Percentiles rank a stretch among this genome's conserved stretches.
These are phyloP conservation scores for Reticulitermes lucifugus DNA, from an alignment of 2,888 invertebrate species.

Conservation along the genomic window DNA sequence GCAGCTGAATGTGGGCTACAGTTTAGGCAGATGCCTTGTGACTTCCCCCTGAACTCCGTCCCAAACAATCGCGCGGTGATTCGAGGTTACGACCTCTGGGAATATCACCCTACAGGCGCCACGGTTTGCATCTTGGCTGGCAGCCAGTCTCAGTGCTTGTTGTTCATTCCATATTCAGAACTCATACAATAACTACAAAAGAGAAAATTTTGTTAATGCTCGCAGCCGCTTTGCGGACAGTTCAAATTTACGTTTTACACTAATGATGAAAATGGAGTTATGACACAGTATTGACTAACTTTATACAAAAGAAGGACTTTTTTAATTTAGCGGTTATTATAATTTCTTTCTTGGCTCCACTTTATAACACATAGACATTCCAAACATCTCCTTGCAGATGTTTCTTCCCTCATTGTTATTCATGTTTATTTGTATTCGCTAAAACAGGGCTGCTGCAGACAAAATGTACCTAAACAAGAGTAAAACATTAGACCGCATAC, in stretches of 20 bases:
- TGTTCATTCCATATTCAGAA: not conserved
- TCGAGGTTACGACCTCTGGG: slow-evolving; percentile 36
- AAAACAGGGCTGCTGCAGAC: too few relatives aligned
- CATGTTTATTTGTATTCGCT: too few relatives aligned
- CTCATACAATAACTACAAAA: not conserved
- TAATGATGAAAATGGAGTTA: too few relatives aligned
- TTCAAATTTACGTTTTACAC: not conserved
- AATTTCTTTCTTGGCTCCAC: too few relatives aligned
- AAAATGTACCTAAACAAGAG: too few relatives aligned
- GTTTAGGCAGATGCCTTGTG: not conserved
- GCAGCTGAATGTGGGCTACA: slow-evolving; percentile 12
- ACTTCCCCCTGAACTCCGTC: not conserved
- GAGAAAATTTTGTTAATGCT: not conserved
- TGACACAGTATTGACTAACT: too few relatives aligned
- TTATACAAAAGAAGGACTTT: too few relatives aligned
- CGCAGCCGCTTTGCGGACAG: not conserved
- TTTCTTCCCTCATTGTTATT: too few relatives aligned
- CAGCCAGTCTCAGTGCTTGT: slow-evolving; percentile 37
- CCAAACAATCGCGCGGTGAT: slow-evolving; percentile 11
- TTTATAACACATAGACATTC: too few relatives aligned
- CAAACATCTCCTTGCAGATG: too few relatives aligned
- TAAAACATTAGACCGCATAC: too few relatives aligned
- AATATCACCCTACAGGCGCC: slow-evolving; percentile 33
- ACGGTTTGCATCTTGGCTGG: slow-evolving; percentile 27
- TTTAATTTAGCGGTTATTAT: too few relatives aligned